Percentiles rank a stretch among this genome's conserved stretches.
Conservation (phyloP, 2,888 invertebrate genomes). For the Tachystola acroxantha region DNA sequence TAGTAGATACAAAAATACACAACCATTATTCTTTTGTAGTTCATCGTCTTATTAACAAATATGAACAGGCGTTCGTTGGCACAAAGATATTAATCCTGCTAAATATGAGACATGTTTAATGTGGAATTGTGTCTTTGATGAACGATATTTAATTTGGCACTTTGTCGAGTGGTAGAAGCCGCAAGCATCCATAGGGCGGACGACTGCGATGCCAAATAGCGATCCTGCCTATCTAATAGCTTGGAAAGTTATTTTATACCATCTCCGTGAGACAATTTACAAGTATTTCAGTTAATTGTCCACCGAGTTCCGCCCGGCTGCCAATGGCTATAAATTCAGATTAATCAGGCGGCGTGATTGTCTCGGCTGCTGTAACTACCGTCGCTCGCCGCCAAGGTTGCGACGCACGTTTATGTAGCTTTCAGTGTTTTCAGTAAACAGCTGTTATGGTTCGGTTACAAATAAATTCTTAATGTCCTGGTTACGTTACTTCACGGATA, state of each 20-base stretch:
- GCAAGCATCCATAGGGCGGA: conserved; percentile 28
- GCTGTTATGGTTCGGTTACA: conserved; percentile 20
- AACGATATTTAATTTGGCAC: conserved; percentile 46
- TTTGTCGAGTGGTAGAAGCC: conserved; percentile 29
- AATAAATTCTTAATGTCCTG: conserved; percentile 26
- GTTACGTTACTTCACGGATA: conserved; percentile 21
- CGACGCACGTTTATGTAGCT: conserved; percentile 17
- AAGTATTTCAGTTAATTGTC: conserved; percentile 57
- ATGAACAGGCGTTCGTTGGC: conserved; percentile 3
- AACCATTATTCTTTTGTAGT: conserved; percentile 3
- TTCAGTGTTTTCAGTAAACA: conserved; percentile 18
- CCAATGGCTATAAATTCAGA: conserved; percentile 62
- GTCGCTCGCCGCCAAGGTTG: conserved; percentile 35
- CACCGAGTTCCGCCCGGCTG: conserved; percentile 43
- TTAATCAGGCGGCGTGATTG: conserved; percentile 46
- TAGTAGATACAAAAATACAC: not conserved
- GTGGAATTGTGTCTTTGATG: conserved; percentile 14
- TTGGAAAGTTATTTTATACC: conserved; percentile 51
- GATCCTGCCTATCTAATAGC: conserved; percentile 15
- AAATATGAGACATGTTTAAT: conserved; percentile 12
- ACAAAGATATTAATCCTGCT: conserved; percentile 5
- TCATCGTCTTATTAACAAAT: conserved; percentile 8
- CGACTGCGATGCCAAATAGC: conserved; percentile 40
- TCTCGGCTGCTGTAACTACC: conserved; percentile 27
- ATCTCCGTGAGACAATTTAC: conserved; percentile 54